A percentile compares a stretch with the other conserved stretches of the same genome.
Evolutionary conservation across 2,888 invertebrate species (phyloP).

Genomic region (Drosophila mimetica): DNA sequence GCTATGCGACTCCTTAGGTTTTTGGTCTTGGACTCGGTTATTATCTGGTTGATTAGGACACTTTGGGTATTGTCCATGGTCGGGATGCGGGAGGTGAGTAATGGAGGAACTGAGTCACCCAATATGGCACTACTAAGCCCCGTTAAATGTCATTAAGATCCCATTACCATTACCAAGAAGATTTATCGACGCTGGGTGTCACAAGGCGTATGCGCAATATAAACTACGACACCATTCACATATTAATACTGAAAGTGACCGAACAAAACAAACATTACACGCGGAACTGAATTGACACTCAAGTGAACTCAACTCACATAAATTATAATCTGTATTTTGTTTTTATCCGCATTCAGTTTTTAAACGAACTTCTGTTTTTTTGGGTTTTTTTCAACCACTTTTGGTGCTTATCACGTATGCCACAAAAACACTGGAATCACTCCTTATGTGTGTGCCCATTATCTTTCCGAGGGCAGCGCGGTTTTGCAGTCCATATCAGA

Average conservation of each 20-base stretch:
- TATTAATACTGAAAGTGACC: slow-evolving; percentile 23
- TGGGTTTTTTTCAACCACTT: slow-evolving; percentile 7
- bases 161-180: slow-evolving; percentile 24
- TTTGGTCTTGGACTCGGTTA: slow-evolving; percentile 21
- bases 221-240: slow-evolving; percentile 17
- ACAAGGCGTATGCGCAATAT: slow-evolving; percentile 61
- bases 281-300: slow-evolving; percentile 16
- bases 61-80: slow-evolving; percentile 38
- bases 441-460: slow-evolving; percentile 1
- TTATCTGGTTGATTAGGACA: slow-evolving; percentile 26
- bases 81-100: slow-evolving; percentile 8
- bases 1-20: slow-evolving; percentile 24
- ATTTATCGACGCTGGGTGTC: slow-evolving; percentile 48
- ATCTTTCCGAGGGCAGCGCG: slow-evolving; percentile 20
- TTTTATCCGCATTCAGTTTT: slow-evolving; percentile 18
- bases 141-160: not conserved
- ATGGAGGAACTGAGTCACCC: slow-evolving; percentile 19
- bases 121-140: slow-evolving; percentile 1
- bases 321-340: slow-evolving; percentile 4
- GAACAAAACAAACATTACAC: slow-evolving; percentile 17
- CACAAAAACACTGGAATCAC: slow-evolving; percentile 9
- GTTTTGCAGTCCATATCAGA: slow-evolving; percentile 16
- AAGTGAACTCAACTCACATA: slow-evolving; percentile 8
- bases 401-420: slow-evolving; percentile 30
- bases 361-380: not conserved